These are phyloP conservation scores for Trinectes maculatus DNA, from an alignment of 2,113 vertebrate species.

Conservation along the genomic window DNA sequence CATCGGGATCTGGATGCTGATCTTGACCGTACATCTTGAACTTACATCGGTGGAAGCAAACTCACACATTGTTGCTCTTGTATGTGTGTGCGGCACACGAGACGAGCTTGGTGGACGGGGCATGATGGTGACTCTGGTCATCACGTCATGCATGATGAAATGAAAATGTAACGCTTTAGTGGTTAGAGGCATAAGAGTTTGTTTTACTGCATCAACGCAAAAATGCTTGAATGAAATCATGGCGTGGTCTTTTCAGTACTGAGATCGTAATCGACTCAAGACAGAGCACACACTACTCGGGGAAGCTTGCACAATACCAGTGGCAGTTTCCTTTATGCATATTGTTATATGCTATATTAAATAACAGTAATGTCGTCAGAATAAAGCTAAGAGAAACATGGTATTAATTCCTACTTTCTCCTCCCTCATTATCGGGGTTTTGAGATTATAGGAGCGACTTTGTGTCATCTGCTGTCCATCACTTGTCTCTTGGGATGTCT, in stretches of 20 bases:
- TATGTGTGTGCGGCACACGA: background rate
- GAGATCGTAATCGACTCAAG: no score
- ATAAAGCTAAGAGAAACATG: constrained; percentile 9
- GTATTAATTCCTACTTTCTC: constrained; percentile 20
- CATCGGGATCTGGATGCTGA: constrained; percentile 31
- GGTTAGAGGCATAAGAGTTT: background rate
- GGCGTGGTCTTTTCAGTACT: no score
- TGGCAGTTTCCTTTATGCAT: no score
- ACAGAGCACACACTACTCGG: no score
- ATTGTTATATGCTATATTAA: no score
- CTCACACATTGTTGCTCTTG: background rate
- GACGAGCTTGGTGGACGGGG: background rate
- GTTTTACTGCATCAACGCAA: background rate
- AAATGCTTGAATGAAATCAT: background rate
- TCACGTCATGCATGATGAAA: background rate
- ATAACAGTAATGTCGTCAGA: constrained; percentile 19
- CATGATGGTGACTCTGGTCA: background rate
- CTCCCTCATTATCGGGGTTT: constrained; percentile 15
- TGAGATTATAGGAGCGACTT: constrained; percentile 40
- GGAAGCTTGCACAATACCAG: no score
- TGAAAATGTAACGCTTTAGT: background rate
- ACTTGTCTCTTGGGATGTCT: constrained; percentile 4
- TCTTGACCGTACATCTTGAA: background rate
- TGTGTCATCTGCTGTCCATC: constrained; percentile 18
- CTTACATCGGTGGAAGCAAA: background rate